phyloP scores from a whole-genome alignment of 2,113 vertebrate species.

The Solenodon paradoxus region DNA sequence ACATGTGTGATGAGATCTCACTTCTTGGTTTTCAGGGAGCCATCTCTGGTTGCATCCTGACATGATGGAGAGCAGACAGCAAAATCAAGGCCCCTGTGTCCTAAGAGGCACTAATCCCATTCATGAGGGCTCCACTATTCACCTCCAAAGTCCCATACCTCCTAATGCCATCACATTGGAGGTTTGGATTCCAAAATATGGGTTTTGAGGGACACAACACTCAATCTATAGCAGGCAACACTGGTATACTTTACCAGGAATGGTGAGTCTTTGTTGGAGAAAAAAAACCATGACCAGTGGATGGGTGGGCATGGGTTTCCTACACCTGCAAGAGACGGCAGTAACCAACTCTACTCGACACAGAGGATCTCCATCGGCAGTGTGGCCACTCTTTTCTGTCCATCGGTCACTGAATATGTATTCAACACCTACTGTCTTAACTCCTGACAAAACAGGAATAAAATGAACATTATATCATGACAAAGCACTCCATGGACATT shows the following conservation, averaged over 20 bases:
- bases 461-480: not conserved
- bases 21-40: not conserved
- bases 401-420: not conserved
- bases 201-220: not conserved
- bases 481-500: not conserved
- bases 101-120: not conserved
- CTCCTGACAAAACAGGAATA: not conserved
- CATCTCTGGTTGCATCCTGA: not conserved
- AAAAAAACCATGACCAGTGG: not conserved
- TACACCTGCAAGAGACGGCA: not conserved
- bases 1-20: not conserved
- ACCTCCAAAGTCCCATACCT: not conserved
- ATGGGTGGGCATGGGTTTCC: not conserved
- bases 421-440: not conserved
- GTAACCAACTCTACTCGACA: not conserved
- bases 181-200: not conserved
- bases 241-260: not conserved
- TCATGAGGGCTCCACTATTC: not conserved
- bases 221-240: not conserved
- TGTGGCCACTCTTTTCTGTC: not conserved
- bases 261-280: not conserved
- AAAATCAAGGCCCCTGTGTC: not conserved
- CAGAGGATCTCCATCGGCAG: not conserved
- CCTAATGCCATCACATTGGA: not conserved
- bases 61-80: not conserved